These are phyloP conservation scores for Ellobium chinense DNA, from an alignment of 2,888 invertebrate species.

Conservation along the genomic window DNA sequence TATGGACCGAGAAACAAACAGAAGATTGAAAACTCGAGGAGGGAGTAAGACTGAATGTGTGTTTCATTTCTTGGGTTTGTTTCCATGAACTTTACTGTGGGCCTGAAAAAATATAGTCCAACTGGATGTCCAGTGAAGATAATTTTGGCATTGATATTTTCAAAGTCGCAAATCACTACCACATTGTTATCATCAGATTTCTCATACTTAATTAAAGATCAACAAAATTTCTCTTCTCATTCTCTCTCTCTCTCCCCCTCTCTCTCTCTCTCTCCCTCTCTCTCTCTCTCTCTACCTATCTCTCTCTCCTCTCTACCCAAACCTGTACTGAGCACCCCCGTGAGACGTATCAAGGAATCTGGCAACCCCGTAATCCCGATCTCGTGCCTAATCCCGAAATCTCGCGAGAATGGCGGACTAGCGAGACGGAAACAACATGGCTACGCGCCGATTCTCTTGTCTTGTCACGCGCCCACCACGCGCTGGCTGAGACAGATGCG, in stretches of 20 bases:
- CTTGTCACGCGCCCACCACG: background rate
- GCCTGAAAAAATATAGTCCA: too few species aligned
- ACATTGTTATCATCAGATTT: too few species aligned
- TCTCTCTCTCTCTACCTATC: conserved; percentile 24
- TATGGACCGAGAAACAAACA: too few species aligned
- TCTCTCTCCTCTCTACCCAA: background rate
- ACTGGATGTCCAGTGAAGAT: too few species aligned
- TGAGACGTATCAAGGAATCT: background rate
- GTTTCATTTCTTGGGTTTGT: too few species aligned
- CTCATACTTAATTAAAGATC: too few species aligned
- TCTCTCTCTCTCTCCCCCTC: background rate
- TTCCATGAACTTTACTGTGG: too few species aligned
- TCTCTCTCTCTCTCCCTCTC: conserved; percentile 30
- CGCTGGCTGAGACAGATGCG: conserved; percentile 16
- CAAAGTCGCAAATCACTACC: too few species aligned
- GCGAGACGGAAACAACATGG: conserved; percentile 2
- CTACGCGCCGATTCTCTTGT: background rate
- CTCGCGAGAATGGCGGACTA: background rate
- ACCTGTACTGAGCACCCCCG: background rate
- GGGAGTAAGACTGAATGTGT: too few species aligned
- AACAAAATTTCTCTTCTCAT: too few species aligned
- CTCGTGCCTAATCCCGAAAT: conserved; percentile 21
- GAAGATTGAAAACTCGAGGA: too few species aligned
- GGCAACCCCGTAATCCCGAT: background rate
- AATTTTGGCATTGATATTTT: too few species aligned